phyloP scores from a whole-genome alignment of 2,113 vertebrate genomes.

The Platysternon megacephalum region DNA sequence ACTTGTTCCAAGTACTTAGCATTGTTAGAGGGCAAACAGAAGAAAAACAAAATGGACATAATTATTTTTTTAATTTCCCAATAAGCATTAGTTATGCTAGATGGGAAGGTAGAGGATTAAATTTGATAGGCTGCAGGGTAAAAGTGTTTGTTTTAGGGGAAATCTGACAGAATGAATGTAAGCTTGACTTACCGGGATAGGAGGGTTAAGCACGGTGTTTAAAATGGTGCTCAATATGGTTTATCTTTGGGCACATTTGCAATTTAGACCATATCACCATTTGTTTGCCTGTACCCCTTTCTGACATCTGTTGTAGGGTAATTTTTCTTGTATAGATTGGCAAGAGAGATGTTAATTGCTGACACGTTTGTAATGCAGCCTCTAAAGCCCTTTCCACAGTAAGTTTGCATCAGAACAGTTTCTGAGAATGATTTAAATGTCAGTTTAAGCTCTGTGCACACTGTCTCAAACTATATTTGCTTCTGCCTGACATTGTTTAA shows the following conservation, averaged over 20 bases:
- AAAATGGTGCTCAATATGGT: background rate
- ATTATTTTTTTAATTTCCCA: background rate
- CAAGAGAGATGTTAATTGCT: background rate
- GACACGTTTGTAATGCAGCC: background rate
- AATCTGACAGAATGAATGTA: background rate
- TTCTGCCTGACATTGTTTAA: background rate
- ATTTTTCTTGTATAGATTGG: background rate
- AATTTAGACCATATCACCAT: background rate
- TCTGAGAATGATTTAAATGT: background rate
- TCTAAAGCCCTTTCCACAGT: background rate
- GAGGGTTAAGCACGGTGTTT: background rate
- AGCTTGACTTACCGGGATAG: background rate
- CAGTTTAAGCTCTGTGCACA: background rate
- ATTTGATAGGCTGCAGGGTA: background rate
- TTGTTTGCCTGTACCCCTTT: background rate
- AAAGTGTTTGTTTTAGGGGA: background rate
- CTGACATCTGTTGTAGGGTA: background rate
- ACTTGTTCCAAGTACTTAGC: background rate
- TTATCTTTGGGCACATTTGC: background rate
- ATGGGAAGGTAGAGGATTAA: background rate
- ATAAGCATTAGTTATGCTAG: background rate
- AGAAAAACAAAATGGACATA: background rate
- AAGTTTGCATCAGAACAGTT: background rate
- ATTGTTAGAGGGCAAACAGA: background rate
- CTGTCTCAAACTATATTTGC: background rate